Evolutionary conservation across 92 coral and sea anemone species (phyloP), one percentile per base, ranked within the genome.

Genomic region (Diadumene lineata): DNA sequence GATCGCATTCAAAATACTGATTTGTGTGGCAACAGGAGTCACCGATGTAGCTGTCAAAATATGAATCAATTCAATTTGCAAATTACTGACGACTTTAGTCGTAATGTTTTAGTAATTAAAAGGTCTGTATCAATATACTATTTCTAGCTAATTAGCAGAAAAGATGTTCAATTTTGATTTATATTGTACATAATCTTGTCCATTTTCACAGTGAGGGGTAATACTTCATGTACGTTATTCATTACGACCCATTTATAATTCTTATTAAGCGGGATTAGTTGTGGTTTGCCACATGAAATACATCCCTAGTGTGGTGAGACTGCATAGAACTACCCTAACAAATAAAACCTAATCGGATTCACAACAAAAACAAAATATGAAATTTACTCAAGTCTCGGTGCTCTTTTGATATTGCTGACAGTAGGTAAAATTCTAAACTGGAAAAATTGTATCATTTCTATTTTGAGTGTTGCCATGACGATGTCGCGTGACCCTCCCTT

Each of bases 231-330:
- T 62, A 62, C 28, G 43, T 62, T 62, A 62, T 62, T 62, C 43
- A 62, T 62, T 28, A 62, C 13, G 38, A n/a, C 2, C 27, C 19
- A 27, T 28, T n/a, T 62, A 62, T 23, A 30, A 31, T 62, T 28
- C 31, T 62, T 62, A 62, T 62, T 62, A 30, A 62, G 43, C 43
- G 21, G 68, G 68, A 62, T 62, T 62, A 7, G 68, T 28, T 11
- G 68, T 62, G 68, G 68, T 62, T 27, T 28, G 43, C 68, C 68
- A 30, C 68, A 62, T 62, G 68, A 62, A 62, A 62, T 62, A 62
- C 27, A 62, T 62, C 68, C 43, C 68, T 29, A 30, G 18, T 15
- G 43, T 30, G 31, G 68, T 29, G 1, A 28, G 68, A 29, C 13
- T 0, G 31, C 27, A 16, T 6, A 30, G 31, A 62, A 62, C 31